These are phyloP conservation scores for Osmoderma eremita DNA, from an alignment of 2,888 invertebrate species.

Conservation along the genomic window DNA sequence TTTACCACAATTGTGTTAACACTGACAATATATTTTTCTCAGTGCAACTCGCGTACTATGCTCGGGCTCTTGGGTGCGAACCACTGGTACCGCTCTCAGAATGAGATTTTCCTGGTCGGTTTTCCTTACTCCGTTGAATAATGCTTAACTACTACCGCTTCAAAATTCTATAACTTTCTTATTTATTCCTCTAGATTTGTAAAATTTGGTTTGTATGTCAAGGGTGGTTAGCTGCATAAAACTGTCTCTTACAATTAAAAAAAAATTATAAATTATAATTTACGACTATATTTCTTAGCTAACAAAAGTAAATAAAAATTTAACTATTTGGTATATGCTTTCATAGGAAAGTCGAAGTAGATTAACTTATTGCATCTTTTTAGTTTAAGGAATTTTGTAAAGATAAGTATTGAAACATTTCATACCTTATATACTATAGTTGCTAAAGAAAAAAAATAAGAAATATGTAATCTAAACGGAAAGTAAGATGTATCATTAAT, in stretches of 20 bases:
- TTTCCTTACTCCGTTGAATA: too few species aligned
- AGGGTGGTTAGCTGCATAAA: neutral
- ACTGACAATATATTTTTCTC: too few species aligned
- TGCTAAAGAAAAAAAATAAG: neutral
- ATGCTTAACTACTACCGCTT: neutral
- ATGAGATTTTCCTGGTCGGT: too few species aligned
- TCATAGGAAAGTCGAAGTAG: neutral
- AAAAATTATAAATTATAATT: neutral
- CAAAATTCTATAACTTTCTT: neutral
- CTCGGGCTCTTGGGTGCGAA: too few species aligned
- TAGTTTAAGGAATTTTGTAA: too few species aligned
- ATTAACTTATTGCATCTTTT: neutral
- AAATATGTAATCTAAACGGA: neutral
- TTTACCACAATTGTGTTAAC: too few species aligned
- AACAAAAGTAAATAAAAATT: neutral
- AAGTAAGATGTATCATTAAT: too few species aligned
- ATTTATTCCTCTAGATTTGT: neutral
- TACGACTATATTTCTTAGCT: neutral
- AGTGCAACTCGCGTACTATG: too few species aligned
- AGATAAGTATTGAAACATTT: neutral
- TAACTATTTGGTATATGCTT: neutral
- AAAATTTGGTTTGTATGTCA: neutral
- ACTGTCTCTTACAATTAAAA: neutral
- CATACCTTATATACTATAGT: neutral
- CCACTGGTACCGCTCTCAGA: too few species aligned